These are phyloP conservation scores for Channallabes apus DNA, from an alignment of 2,797 vertebrate species.

Conservation along the genomic window DNA sequence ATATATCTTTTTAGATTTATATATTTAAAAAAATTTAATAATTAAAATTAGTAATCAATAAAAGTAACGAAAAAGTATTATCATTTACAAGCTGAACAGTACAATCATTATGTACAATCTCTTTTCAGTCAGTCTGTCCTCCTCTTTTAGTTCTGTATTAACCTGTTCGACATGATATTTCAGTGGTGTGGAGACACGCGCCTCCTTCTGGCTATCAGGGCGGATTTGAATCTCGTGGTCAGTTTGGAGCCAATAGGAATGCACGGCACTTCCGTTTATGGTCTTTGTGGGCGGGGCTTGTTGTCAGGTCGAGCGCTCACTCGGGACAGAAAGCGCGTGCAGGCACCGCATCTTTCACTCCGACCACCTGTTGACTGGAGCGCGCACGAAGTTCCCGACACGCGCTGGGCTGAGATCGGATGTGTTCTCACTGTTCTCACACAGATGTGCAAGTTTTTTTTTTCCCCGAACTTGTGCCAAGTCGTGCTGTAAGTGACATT, in stretches of 20 bases:
- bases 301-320: conserved; percentile 55
- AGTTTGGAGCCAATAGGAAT: conserved; percentile 48
- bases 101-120: not conserved
- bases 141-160: not conserved
- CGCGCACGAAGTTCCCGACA: not conserved
- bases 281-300: conserved; percentile 44
- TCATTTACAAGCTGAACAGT: not conserved
- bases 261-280: conserved; percentile 11
- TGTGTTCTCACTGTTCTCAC: not conserved
- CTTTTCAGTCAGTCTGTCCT: not conserved
- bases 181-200: not conserved
- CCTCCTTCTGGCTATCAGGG: not conserved
- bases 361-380: conserved; percentile 60
- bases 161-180: no score
- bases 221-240: not conserved
- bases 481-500: not conserved
- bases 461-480: not conserved
- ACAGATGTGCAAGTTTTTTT: conserved; percentile 30
- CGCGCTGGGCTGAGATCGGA: not conserved
- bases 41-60: no score
- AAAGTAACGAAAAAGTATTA: no score
- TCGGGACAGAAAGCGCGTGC: conserved; percentile 47
- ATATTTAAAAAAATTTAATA: no score
- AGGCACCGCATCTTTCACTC: conserved; percentile 42
- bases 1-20: no score